Evolutionary conservation across 2,797 vertebrate species (phyloP).

Genomic region (Esox lucius): DNA sequence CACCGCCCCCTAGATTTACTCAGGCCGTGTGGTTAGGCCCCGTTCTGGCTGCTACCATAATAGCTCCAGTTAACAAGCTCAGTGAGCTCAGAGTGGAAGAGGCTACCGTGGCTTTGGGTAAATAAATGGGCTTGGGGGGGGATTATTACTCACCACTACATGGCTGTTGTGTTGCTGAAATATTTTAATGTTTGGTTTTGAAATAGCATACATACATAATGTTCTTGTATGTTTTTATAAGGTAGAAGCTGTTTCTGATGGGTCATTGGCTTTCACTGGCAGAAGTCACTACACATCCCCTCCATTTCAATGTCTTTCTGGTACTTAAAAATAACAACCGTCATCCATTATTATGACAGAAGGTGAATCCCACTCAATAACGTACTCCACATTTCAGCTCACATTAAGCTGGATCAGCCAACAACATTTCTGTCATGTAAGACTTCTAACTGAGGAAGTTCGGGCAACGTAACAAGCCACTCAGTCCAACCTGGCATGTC

Average conservation of each 20-base stretch:
- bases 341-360: no score
- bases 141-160: conserved; percentile 9
- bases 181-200: conserved; percentile 9
- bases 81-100: conserved; percentile 13
- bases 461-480: neutral
- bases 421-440: neutral
- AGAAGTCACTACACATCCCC: neutral
- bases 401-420: no score
- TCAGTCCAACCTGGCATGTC: conserved; percentile 5
- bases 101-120: conserved; percentile 29
- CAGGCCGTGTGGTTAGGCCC: neutral
- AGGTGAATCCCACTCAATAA: no score
- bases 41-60: conserved; percentile 30
- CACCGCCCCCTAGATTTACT: conserved; percentile 6
- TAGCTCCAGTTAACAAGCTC: conserved; percentile 49
- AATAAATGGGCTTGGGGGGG: neutral
- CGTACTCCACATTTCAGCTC: no score
- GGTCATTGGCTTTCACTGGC: neutral
- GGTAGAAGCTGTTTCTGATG: neutral
- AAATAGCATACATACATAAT: neutral
- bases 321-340: conserved; percentile 9
- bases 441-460: conserved; percentile 29
- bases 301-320: neutral
- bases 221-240: neutral
- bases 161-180: neutral